Base-by-base conservation (phyloP, 1,140 invertebrate species). In the Cotesia vestalis region DNA sequence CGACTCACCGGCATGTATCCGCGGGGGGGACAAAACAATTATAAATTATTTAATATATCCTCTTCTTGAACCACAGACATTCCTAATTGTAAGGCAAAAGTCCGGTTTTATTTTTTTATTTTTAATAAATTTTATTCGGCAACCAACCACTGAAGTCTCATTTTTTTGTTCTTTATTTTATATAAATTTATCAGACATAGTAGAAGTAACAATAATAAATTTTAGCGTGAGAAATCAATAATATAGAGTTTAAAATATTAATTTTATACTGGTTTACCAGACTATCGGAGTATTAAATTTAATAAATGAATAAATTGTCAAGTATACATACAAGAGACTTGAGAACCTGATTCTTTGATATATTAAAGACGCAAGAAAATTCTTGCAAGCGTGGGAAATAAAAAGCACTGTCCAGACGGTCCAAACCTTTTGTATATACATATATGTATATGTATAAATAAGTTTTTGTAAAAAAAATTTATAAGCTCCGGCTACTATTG, bases 1-100 rank as follows among this genome's bases (percentile, higher is more conserved):
- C 80, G 75, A 80, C 73, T 77, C 53, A 68, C 62, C 71, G 75
- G 73, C 78, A 71, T 80, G 79, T 79, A 81, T 77, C 75, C 67
- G 60, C 75, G 59, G 64, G 63, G 35, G 36, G 76, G 73, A 78
- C 79, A 82, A 83, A 83, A 83, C 82, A 83, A 83, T 83, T 82
- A 83, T 82, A 83, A 81, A 84, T 83, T 80, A 84, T 84, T 83
- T 77, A 83, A 83, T 83, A 80, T 83, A 74, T 79, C 78, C 74
- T 71, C 72, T 73, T 74, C 71, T 73, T 74, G 27, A 59, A 75
- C 71, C 72, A 68, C 75, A 76, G 69, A 40, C 71, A 74, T 77
- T 53, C 73, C 77, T 84, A 83, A 84, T 83, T 83, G 79, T 80
- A 81, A 84, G 72, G 73, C 78, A 77, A 82, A 80, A 72, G 73